phyloP scores from a whole-genome alignment of 2,888 invertebrate genomes.

The Standfussiana lucernea region DNA sequence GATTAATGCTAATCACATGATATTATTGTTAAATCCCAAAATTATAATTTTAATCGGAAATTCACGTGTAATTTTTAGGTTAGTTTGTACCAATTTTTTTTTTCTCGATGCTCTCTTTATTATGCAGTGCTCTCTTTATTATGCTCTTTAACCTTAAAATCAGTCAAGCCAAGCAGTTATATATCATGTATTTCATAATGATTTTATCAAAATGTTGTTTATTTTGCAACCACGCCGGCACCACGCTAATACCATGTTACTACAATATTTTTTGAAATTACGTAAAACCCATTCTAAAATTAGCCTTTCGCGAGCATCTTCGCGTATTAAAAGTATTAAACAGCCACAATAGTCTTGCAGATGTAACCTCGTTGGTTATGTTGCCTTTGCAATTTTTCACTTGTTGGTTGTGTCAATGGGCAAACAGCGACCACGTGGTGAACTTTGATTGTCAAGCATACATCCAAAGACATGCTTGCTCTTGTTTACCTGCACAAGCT shows the following conservation, averaged over 20 bases:
- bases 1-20: not conserved
- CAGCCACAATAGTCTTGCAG: not conserved
- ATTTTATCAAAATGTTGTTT: not conserved
- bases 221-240: constrained; percentile 36
- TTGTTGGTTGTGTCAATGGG: not conserved
- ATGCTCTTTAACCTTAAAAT: not conserved
- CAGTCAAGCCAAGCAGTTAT: not conserved
- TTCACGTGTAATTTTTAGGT: constrained; percentile 59
- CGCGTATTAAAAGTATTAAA: too few relatives aligned
- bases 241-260: constrained; percentile 16
- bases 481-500: not conserved
- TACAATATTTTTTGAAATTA: not conserved
- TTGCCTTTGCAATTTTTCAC: not conserved
- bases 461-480: not conserved
- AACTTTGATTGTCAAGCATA: not conserved
- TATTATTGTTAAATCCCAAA: not conserved
- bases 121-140: not conserved
- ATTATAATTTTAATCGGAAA: not conserved
- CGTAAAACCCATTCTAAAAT: not conserved
- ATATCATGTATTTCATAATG: not conserved
- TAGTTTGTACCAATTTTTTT: constrained; percentile 19
- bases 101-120: not conserved
- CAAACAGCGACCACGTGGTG: constrained; percentile 47
- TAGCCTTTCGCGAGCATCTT: not conserved
- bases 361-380: not conserved